phyloP scores from a whole-genome alignment of 2,797 vertebrate genomes.

The Otolemur crassicaudatus region DNA sequence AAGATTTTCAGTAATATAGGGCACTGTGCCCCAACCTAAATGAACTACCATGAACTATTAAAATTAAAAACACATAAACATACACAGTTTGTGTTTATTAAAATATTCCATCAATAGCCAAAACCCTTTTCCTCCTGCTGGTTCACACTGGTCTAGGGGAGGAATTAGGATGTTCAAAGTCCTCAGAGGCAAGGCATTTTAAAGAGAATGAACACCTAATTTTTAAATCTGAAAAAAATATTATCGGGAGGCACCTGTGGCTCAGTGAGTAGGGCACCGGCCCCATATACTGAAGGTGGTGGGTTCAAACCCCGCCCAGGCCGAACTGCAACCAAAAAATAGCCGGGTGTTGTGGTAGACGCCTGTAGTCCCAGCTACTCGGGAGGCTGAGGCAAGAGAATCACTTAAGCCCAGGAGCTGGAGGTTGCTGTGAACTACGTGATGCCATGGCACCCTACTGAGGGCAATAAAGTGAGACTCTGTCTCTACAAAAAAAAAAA shows the following conservation, averaged over 20 bases:
- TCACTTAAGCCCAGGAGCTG: too few species aligned
- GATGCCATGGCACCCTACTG: too few species aligned
- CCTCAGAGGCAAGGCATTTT: neutral
- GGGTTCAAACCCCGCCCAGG: too few species aligned
- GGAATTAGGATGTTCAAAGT: neutral
- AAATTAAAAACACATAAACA: neutral
- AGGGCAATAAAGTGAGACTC: too few species aligned
- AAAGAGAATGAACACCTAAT: neutral
- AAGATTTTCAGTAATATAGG: slow-evolving; percentile 33
- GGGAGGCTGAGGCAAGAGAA: too few species aligned
- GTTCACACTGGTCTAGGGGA: neutral
- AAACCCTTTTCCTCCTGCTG: neutral
- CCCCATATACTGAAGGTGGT: too few species aligned
- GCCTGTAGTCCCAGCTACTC: too few species aligned
- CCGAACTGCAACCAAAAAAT: too few species aligned
- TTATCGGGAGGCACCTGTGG: too few species aligned
- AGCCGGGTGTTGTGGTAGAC: too few species aligned
- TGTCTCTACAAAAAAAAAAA: neutral
- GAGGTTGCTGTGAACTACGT: too few species aligned
- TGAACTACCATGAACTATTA: slow-evolving; percentile 34
- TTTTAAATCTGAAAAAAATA: neutral
- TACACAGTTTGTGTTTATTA: neutral
- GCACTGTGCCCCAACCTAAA: neutral
- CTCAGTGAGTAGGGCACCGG: too few species aligned
- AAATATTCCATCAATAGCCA: slow-evolving; percentile 12